Evolutionary conservation across 2,113 vertebrate genomes (phyloP).

Genomic region (Chaetodon trifascialis): DNA sequence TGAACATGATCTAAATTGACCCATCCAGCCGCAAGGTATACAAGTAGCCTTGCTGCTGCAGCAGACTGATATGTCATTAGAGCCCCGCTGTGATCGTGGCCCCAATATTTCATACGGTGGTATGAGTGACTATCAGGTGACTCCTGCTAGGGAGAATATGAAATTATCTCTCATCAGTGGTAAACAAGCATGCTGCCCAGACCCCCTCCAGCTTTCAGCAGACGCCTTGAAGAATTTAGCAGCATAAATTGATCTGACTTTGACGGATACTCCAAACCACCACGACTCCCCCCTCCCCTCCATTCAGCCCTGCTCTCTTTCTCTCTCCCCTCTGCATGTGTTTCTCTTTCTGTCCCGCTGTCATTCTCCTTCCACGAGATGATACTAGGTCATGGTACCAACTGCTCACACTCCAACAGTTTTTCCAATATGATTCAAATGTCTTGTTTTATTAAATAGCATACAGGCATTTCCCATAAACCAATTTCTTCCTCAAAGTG

Average conservation of each 20-base stretch:
- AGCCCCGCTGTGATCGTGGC: slow-evolving; percentile 92
- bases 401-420: background rate
- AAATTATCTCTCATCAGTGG: slow-evolving; percentile 87
- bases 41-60: slow-evolving; percentile 61
- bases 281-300: background rate
- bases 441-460: background rate
- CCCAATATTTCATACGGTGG: slow-evolving; percentile 88
- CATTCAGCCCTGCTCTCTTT: background rate
- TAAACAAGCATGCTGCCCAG: slow-evolving; percentile 81
- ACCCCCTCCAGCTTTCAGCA: slow-evolving; percentile 82
- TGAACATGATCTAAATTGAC: slow-evolving; percentile 80
- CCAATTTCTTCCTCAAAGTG: background rate
- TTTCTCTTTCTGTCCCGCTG: slow-evolving; percentile 3
- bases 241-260: slow-evolving; percentile 58
- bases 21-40: slow-evolving; percentile 82
- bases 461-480: background rate
- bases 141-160: slow-evolving; percentile 75
- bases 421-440: background rate
- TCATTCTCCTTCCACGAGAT: slow-evolving; percentile 14
- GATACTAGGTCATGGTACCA: slow-evolving; percentile 15
- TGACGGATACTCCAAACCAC: slow-evolving; percentile 41
- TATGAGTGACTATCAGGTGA: slow-evolving; percentile 84
- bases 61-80: slow-evolving; percentile 85
- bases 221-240: slow-evolving; percentile 63
- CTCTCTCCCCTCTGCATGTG: background rate